phyloP scores from a whole-genome alignment of 1,140 invertebrate genomes.

The Pogonus chalceus region DNA sequence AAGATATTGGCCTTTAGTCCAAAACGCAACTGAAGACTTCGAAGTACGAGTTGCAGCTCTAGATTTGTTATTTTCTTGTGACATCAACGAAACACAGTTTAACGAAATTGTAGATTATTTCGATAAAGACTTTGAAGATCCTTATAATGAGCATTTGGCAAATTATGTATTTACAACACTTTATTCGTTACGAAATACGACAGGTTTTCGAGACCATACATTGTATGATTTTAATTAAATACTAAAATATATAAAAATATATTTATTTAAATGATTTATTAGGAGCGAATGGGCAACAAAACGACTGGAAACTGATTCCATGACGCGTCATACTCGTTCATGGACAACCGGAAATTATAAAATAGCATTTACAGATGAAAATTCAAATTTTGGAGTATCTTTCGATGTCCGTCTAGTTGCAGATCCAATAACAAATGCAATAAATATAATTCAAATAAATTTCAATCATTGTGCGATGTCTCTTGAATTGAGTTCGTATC shows the following conservation, averaged over 20 bases:
- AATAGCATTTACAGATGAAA: neutral
- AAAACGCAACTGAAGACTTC: neutral
- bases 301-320: neutral
- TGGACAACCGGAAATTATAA: neutral
- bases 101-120: no score
- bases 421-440: neutral
- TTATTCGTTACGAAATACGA: neutral
- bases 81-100: neutral
- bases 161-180: neutral
- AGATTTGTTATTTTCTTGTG: neutral
- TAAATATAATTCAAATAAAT: neutral
- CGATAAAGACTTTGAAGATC: neutral
- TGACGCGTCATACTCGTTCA: neutral
- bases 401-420: neutral
- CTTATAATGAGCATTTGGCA: neutral
- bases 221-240: no score
- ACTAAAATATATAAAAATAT: no score
- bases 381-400: neutral
- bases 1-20: neutral
- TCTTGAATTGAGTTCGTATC: neutral
- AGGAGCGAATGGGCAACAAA: neutral
- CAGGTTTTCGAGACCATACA: neutral
- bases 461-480: neutral
- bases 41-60: neutral
- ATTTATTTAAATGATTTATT: neutral